Evolutionary conservation across 1,140 invertebrate species (phyloP).

Genomic region (Drosophila santomea): DNA sequence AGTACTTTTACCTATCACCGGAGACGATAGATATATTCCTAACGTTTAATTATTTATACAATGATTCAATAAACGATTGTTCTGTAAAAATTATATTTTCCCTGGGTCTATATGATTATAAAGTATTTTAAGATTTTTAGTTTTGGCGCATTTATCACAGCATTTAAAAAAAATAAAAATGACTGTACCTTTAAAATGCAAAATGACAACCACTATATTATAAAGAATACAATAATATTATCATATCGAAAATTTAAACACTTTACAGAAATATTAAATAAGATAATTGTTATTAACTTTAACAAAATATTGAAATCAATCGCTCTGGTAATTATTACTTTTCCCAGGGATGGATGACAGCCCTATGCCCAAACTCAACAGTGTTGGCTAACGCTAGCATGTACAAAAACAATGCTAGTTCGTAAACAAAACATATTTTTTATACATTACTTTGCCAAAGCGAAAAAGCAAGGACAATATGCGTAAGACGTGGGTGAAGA

Average conservation of each 20-base stretch:
- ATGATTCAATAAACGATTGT: conserved; percentile 3
- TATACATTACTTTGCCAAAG: conserved; percentile 10
- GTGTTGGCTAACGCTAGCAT: conserved; percentile 12
- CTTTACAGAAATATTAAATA: too few species aligned
- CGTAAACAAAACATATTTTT: conserved; percentile 50
- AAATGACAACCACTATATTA: too few species aligned
- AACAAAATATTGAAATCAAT: too few species aligned
- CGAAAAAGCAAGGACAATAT: conserved; percentile 44
- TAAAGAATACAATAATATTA: too few species aligned
- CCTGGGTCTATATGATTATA: too few species aligned
- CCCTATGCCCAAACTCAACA: not conserved
- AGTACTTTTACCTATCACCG: not conserved
- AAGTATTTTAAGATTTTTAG: too few species aligned
- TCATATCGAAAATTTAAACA: too few species aligned
- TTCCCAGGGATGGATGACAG: not conserved
- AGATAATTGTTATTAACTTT: too few species aligned
- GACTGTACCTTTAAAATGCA: too few species aligned
- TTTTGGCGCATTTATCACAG: too few species aligned
- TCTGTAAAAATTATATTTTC: not conserved
- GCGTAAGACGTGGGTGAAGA: conserved; percentile 84
- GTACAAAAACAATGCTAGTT: conserved; percentile 47
- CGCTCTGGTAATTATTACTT: too few species aligned
- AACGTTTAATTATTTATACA: not conserved
- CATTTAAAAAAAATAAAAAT: too few species aligned
- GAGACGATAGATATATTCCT: not conserved